Evolutionary conservation across 2,797 vertebrate genomes (phyloP).

Genomic region (Hipposideros larvatus): DNA sequence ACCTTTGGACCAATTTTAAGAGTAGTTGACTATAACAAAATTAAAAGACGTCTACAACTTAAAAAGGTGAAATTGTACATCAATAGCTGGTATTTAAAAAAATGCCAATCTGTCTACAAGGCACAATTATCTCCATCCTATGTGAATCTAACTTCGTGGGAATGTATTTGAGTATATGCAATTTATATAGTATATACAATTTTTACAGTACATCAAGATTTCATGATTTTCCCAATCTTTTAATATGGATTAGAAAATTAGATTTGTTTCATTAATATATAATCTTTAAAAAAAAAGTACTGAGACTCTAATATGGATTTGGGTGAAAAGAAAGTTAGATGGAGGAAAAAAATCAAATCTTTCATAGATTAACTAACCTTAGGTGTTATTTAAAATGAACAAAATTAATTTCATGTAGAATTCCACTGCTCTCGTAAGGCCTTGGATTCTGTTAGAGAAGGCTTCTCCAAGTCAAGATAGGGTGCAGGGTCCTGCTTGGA

Average conservation of each 20-base stretch:
- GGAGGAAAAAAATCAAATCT: background rate
- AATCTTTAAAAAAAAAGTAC: background rate
- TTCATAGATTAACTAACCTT: background rate
- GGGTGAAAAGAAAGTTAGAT: background rate
- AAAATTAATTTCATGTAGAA: background rate
- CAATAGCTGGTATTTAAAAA: too few species aligned
- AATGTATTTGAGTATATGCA: background rate
- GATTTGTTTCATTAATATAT: background rate
- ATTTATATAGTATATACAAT: too few species aligned
- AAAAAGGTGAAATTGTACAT: too few species aligned
- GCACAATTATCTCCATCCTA: background rate
- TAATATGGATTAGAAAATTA: background rate
- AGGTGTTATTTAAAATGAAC: background rate
- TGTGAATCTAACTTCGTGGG: background rate
- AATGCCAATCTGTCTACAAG: background rate
- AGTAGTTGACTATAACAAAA: background rate
- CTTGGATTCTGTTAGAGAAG: background rate
- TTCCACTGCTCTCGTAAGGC: background rate
- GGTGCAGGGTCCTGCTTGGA: too few species aligned
- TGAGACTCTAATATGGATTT: background rate
- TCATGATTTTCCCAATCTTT: background rate
- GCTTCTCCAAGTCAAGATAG: too few species aligned
- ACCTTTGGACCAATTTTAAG: background rate
- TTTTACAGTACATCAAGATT: background rate
- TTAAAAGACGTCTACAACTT: background rate